Percentiles rank a stretch among this genome's conserved stretches.
These are phyloP conservation scores for Catostylus mosaicus DNA, from an alignment of 30 jellyfish, hydroid and myxozoan genomes.

Conservation along the genomic window DNA sequence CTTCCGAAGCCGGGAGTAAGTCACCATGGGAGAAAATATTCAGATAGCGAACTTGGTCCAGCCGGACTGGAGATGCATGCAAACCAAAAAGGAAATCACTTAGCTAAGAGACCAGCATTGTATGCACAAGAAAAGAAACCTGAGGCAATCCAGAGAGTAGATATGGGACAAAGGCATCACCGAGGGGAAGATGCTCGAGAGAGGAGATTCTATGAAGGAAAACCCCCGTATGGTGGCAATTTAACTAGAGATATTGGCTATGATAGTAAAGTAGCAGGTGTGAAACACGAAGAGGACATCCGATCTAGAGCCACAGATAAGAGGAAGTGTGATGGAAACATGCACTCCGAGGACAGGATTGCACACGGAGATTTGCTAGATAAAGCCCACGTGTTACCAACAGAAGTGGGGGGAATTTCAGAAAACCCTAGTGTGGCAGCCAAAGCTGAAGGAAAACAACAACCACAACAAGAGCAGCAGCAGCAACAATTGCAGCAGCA, in stretches of 20 bases:
- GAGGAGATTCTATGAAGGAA: background rate
- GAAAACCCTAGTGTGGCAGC: background rate
- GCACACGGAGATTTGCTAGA: background rate
- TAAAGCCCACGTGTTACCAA: background rate
- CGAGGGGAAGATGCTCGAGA: background rate
- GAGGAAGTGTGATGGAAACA: background rate
- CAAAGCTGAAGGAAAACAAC: conserved; percentile 6
- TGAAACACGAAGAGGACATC: background rate
- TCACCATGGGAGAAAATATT: conserved; percentile 11
- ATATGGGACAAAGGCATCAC: background rate
- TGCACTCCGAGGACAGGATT: background rate
- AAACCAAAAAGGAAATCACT: background rate
- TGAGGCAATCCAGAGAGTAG: background rate
- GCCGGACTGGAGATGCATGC: background rate
- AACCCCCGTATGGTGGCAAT: background rate
- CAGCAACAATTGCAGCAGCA: no score
- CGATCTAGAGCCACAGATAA: background rate
- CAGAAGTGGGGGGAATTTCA: background rate
- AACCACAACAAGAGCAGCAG: no score
- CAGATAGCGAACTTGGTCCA: conserved; percentile 15
- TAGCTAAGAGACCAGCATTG: background rate
- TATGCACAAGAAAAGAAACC: background rate
- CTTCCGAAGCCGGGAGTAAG: conserved; percentile 15
- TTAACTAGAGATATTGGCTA: background rate
- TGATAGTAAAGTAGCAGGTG: background rate